Conservation (phyloP, 2,113 vertebrate genomes). For the Lipophrys pholis region DNA sequence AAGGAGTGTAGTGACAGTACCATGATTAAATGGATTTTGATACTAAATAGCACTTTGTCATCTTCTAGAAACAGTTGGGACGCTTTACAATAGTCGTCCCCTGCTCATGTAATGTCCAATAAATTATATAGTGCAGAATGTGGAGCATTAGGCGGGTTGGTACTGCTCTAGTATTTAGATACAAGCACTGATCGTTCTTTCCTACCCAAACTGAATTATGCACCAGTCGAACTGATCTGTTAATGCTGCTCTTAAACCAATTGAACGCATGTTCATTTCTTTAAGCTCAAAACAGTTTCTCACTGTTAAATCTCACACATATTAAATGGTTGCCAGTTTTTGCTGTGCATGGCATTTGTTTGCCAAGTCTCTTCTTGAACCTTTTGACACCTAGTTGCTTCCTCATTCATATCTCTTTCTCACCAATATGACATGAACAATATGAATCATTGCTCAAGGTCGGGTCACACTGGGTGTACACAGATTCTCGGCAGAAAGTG, state of each 20-base stretch:
- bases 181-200: not conserved
- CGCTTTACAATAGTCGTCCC: no score
- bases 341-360: constrained; percentile 17
- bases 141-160: not conserved
- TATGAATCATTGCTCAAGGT: constrained; percentile 21
- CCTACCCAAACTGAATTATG: not conserved
- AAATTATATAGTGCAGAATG: not conserved
- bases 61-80: not conserved
- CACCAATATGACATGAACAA: constrained; percentile 36
- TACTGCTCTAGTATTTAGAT: not conserved
- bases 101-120: not conserved
- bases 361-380: constrained; percentile 60
- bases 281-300: not conserved
- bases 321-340: constrained; percentile 68
- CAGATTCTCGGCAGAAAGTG: constrained; percentile 2
- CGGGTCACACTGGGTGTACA: constrained; percentile 7
- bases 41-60: not conserved
- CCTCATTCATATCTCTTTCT: constrained; percentile 10
- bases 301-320: constrained; percentile 16
- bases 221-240: not conserved
- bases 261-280: not conserved
- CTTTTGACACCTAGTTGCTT: constrained; percentile 30
- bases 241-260: not conserved
- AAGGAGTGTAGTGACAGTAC: not conserved
- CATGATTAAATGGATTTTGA: not conserved